These are phyloP conservation scores for Lithophane semibrunnea DNA, from an alignment of 2,888 invertebrate genomes.

Conservation along the genomic window DNA sequence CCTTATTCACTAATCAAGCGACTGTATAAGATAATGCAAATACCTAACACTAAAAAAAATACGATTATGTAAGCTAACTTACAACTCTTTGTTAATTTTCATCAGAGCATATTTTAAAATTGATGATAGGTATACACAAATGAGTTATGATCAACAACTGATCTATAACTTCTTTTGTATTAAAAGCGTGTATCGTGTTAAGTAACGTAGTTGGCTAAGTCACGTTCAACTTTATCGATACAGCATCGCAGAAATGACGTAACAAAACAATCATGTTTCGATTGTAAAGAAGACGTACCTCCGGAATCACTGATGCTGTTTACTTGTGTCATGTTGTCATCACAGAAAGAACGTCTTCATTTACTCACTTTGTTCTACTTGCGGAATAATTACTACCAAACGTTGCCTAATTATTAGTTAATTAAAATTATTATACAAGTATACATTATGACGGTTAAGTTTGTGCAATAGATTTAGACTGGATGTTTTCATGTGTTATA, in stretches of 20 bases:
- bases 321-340: conserved; percentile 17
- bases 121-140: conserved; percentile 83
- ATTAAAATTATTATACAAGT: background rate
- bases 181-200: conserved; percentile 80
- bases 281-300: conserved; percentile 59
- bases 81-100: conserved; percentile 71
- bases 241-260: conserved; percentile 81
- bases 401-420: background rate
- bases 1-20: background rate
- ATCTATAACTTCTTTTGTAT: conserved; percentile 82
- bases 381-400: background rate
- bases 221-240: conserved; percentile 84
- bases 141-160: conserved; percentile 77
- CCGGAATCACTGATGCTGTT: conserved; percentile 25
- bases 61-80: conserved; percentile 47
- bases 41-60: conserved; percentile 17
- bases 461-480: background rate
- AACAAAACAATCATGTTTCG: conserved; percentile 75
- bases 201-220: conserved; percentile 84
- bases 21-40: background rate
- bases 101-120: conserved; percentile 81
- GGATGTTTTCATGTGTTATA: background rate
- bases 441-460: background rate
- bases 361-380: background rate
- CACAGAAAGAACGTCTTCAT: background rate